These are phyloP conservation scores for Calidris pugnax DNA, from an alignment of 2,113 vertebrate genomes.

Conservation along the genomic window DNA sequence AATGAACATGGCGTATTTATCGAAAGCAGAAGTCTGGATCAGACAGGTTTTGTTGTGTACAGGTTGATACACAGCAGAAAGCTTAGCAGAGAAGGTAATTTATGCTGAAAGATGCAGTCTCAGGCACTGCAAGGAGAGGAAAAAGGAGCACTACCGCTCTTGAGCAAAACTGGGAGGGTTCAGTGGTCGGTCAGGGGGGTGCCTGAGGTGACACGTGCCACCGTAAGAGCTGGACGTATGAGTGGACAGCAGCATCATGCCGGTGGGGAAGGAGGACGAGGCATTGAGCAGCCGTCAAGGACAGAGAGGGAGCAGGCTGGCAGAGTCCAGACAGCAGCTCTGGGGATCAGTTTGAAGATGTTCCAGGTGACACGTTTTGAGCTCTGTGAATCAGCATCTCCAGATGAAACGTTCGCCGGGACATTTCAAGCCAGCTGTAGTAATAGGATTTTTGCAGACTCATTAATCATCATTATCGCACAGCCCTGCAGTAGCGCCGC, in stretches of 20 bases:
- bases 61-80: not conserved
- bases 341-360: not conserved
- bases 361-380: not conserved
- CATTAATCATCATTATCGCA: constrained; percentile 23
- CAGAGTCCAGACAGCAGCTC: not conserved
- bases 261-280: not conserved
- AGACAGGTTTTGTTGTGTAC: not conserved
- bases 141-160: not conserved
- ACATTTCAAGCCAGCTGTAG: not conserved
- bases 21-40: not conserved
- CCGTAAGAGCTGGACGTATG: fast-evolving
- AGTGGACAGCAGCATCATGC: fast-evolving
- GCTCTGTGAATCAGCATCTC: not conserved
- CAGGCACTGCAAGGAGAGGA: not conserved
- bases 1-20: not conserved
- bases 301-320: not conserved
- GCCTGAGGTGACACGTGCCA: not conserved
- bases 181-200: not conserved
- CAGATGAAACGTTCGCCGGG: not conserved
- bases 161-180: not conserved
- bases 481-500: not conserved
- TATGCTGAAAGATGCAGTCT: not conserved
- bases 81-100: not conserved
- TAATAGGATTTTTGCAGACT: constrained; percentile 5
- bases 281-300: not conserved